phyloP scores from a whole-genome alignment of 2,888 invertebrate species.

The Andrena fulva region DNA sequence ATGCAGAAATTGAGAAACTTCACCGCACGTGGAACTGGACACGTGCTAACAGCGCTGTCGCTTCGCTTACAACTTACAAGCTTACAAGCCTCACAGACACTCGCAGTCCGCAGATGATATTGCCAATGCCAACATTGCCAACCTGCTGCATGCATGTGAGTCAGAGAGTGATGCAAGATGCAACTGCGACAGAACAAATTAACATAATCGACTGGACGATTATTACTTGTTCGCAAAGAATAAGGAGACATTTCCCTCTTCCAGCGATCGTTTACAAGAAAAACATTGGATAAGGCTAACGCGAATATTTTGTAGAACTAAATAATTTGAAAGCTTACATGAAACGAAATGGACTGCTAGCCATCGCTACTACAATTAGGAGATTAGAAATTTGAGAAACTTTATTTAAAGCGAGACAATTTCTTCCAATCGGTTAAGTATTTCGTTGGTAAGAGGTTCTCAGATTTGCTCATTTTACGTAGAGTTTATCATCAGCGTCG shows the following conservation, averaged over 20 bases:
- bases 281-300: background rate
- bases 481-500: background rate
- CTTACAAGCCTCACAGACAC: background rate
- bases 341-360: background rate
- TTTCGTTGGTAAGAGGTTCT: background rate
- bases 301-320: background rate
- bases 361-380: background rate
- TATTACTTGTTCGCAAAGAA: background rate
- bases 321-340: background rate
- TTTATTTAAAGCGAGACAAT: background rate
- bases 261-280: background rate
- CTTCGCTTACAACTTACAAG: too few relatives aligned
- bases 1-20: background rate
- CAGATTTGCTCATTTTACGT: background rate
- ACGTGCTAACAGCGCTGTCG: background rate
- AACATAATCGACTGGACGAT: background rate
- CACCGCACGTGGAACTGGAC: background rate
- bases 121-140: constrained; percentile 3
- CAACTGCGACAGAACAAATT: background rate
- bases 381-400: background rate
- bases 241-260: background rate
- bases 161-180: background rate
- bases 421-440: background rate
- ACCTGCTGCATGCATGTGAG: background rate
- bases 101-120: too few relatives aligned